Evolutionary conservation across 1,140 invertebrate genomes (phyloP).

Genomic region (Steinernema khuongi): DNA sequence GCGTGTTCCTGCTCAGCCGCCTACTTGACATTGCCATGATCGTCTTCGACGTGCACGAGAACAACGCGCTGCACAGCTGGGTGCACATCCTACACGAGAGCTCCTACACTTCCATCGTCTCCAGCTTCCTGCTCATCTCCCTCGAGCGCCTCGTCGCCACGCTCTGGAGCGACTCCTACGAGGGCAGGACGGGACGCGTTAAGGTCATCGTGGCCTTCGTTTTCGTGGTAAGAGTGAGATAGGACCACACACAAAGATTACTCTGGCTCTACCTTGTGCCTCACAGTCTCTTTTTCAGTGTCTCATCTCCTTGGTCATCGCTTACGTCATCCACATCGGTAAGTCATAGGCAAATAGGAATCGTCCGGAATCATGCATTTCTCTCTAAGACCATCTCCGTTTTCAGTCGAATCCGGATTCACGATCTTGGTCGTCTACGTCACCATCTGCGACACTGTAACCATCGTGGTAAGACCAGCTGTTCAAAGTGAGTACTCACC

Average conservation of each 20-base stretch:
- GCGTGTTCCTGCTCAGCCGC: background rate
- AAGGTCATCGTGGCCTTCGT: background rate
- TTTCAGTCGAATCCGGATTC: background rate
- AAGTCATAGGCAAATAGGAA: background rate
- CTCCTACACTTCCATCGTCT: background rate
- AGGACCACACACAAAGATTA: too few relatives aligned
- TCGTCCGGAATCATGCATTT: too few relatives aligned
- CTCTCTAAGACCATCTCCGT: background rate
- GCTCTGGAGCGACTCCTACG: background rate
- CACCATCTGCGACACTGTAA: background rate
- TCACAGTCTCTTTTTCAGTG: background rate
- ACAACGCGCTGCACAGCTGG: background rate
- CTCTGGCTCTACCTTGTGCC: background rate
- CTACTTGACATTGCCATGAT: background rate
- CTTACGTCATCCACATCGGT: background rate
- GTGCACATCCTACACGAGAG: constrained; percentile 3
- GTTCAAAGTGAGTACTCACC: background rate
- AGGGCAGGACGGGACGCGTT: background rate
- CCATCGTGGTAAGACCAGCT: background rate
- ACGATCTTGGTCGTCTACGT: background rate
- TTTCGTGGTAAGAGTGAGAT: background rate
- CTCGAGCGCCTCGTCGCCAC: background rate
- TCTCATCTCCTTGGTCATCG: background rate
- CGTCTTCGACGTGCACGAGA: background rate
- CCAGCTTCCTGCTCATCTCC: background rate